Evolutionary conservation across 2,888 invertebrate genomes (phyloP).

Genomic region (Latheticus oryzae): DNA sequence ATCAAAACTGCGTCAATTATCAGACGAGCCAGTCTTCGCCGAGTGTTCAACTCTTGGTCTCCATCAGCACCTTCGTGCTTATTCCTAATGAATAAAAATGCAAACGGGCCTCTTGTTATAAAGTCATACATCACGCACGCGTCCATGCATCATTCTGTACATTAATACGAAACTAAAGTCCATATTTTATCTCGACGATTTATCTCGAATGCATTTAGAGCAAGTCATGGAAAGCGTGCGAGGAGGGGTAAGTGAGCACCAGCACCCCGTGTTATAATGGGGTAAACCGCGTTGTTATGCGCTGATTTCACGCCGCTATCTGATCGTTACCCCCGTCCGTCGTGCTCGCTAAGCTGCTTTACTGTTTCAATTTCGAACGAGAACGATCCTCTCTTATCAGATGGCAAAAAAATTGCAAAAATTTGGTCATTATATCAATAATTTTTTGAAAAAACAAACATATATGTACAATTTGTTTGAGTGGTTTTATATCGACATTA

Average conservation of each 20-base stretch:
- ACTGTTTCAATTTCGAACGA: slow-evolving; percentile 55
- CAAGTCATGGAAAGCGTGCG: slow-evolving; percentile 54
- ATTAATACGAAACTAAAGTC: slow-evolving; percentile 64
- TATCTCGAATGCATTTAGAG: slow-evolving; percentile 65
- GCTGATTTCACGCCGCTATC: slow-evolving; percentile 66
- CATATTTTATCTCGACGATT: slow-evolving; percentile 65
- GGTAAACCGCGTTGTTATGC: slow-evolving; percentile 67
- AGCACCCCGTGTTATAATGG: slow-evolving; percentile 61
- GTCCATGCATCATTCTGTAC: slow-evolving; percentile 60
- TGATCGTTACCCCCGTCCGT: slow-evolving; percentile 62
- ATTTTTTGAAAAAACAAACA: no score
- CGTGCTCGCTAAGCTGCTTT: slow-evolving; percentile 53
- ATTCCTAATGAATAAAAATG: slow-evolving; percentile 50
- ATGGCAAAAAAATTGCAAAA: slow-evolving; percentile 2
- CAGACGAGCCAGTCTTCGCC: background rate
- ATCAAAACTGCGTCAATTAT: no score
- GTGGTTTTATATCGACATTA: no score
- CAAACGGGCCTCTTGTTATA: slow-evolving; percentile 59
- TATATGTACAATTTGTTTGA: no score
- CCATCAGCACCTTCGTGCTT: slow-evolving; percentile 7
- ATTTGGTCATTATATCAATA: no score
- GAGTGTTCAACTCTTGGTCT: background rate
- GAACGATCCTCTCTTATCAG: slow-evolving; percentile 22
- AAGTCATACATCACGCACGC: slow-evolving; percentile 58
- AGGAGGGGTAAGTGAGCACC: slow-evolving; percentile 54